Base-by-base conservation (phyloP, 2,888 invertebrate genomes). In the Ormyrus nitidulus region DNA sequence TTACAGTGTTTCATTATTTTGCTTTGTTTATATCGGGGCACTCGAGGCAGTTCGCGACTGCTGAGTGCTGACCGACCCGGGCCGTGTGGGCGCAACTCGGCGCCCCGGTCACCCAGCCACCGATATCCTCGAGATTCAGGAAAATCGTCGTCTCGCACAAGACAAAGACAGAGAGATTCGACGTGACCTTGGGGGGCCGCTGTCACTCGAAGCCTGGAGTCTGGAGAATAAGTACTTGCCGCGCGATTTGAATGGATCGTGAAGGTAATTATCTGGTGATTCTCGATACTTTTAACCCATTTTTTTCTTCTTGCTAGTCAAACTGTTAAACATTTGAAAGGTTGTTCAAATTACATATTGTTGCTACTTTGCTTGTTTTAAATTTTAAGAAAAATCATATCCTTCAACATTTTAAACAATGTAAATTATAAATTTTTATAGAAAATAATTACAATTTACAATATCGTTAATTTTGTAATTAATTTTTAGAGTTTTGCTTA, bases 1-100 rank as follows among this genome's bases (percentile, higher is more conserved):
- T 83, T 89, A 89, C 90, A 90, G 90, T 90, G 90, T 90, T 90
- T 90, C 90, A 89, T 88, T 89, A 89, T 87, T 88, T 88, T 85
- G 86, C 86, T 88, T 89, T 89, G 89, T 89, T 90, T 89, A 89
- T 87, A 86, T 88, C 83, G 83, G 77, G 77, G 51, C 13, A 48
- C 53, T 59, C 59, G 72, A 13, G 13, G 9, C 13, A n/a, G 49
- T n/a, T 13, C 13, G 48, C 53, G 58, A 58, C 59, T 61, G 78
- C 64, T 68, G 19, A 19, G 19, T 19, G 19, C 19, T 1, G 77
- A 66, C 69, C 66, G 51, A 7, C 48, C 73, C 59, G 56, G 54
- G 46, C 11, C 8, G 56, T 48, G 73, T 64, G 65, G 19, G 13
- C 65, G 65, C 9, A 54, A n/a, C 49, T 11, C 62, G 61, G 44